phyloP scores from a whole-genome alignment of 2,888 invertebrate genomes.

The Agrochola macilenta region DNA sequence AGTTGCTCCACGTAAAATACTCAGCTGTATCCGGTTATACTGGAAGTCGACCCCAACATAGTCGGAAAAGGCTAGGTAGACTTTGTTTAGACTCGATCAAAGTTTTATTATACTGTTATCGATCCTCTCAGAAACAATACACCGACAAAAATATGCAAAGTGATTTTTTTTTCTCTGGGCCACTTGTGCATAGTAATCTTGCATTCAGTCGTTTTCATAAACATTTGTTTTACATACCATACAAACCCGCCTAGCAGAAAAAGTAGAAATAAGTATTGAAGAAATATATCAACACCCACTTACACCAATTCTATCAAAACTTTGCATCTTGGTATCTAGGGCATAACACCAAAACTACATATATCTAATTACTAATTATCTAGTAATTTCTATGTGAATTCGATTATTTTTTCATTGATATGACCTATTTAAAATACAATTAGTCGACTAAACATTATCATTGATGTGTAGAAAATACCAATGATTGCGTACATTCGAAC shows the following conservation, averaged over 20 bases:
- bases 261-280: neutral
- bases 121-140: too few species aligned
- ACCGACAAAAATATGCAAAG: neutral
- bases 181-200: neutral
- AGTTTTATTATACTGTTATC: neutral
- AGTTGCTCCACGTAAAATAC: neutral
- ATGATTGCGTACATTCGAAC: conserved; percentile 16
- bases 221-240: neutral
- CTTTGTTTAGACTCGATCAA: neutral
- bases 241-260: neutral
- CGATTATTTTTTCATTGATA: neutral
- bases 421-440: conserved; percentile 7
- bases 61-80: neutral
- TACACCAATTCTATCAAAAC: too few species aligned
- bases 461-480: neutral
- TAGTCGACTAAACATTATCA: neutral
- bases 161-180: neutral
- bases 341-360: neutral
- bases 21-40: neutral
- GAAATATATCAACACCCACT: neutral
- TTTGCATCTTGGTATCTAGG: neutral
- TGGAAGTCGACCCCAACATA: neutral
- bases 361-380: neutral
- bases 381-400: neutral
- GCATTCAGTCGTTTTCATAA: neutral